A percentile compares a stretch with the other conserved stretches of the same genome.
These are phyloP conservation scores for Pangasius macronema DNA, from an alignment of 2,797 vertebrate genomes.

Conservation along the genomic window DNA sequence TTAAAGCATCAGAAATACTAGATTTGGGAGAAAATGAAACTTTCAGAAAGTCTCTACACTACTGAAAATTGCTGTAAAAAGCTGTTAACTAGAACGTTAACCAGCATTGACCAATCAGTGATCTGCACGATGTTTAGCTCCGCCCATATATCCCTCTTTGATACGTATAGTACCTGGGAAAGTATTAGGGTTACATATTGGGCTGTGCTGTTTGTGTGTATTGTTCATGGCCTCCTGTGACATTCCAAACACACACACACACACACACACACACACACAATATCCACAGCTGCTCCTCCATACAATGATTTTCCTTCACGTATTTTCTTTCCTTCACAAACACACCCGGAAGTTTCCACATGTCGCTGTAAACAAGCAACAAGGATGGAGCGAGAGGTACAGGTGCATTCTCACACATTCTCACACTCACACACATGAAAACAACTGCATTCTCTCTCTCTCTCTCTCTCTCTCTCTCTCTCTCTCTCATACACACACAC, in stretches of 20 bases:
- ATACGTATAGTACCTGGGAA: not conserved
- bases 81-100: not conserved
- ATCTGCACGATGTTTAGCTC: not conserved
- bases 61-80: not conserved
- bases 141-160: not conserved
- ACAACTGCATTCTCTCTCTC: conserved; percentile 15
- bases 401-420: conserved; percentile 33
- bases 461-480: not conserved
- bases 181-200: not conserved
- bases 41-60: not conserved
- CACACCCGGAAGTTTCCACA: conserved; percentile 51
- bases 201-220: not conserved
- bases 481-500: not conserved
- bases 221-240: conserved; percentile 34
- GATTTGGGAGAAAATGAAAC: not conserved
- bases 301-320: conserved; percentile 55
- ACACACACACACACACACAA: conserved; percentile 21
- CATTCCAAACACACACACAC: conserved; percentile 5
- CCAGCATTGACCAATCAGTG: not conserved
- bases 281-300: conserved; percentile 48
- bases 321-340: conserved; percentile 33
- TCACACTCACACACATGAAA: not conserved
- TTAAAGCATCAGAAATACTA: not conserved
- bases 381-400: conserved; percentile 20
- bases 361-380: conserved; percentile 48